Evolutionary conservation across 2,888 invertebrate genomes (phyloP).

Genomic region (Tipula lateralis): DNA sequence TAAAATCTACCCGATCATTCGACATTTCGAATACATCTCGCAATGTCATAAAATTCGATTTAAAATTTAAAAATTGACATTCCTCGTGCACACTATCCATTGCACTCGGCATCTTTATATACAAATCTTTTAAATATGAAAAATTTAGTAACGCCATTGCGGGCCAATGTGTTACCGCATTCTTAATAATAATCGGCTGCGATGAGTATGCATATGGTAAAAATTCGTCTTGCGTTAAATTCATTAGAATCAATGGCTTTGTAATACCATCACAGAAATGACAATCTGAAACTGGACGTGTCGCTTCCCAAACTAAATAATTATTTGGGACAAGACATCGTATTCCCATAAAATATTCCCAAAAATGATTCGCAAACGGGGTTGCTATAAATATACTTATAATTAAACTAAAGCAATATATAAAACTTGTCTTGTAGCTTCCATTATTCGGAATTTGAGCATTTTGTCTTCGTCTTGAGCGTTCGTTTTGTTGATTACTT

Average conservation of each 20-base stretch:
- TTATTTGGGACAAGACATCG: constrained; percentile 79
- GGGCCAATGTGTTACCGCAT: constrained; percentile 70
- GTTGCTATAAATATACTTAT: constrained; percentile 41
- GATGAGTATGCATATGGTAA: constrained; percentile 70
- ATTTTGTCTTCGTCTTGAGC: not conserved
- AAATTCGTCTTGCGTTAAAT: constrained; percentile 66
- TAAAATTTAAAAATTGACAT: constrained; percentile 83
- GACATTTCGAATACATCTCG: constrained; percentile 75
- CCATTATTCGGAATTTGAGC: not conserved
- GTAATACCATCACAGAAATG: constrained; percentile 66
- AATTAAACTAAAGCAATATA: constrained; percentile 26
- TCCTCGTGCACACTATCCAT: constrained; percentile 71
- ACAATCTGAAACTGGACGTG: constrained; percentile 77
- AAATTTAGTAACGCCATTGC: constrained; percentile 64
- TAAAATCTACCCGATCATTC: constrained; percentile 57
- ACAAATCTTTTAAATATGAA: constrained; percentile 64
- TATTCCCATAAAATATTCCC: constrained; percentile 52
- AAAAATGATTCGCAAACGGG: constrained; percentile 45
- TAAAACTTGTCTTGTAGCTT: constrained; percentile 29
- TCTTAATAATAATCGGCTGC: constrained; percentile 72
- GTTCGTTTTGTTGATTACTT: constrained; percentile 12
- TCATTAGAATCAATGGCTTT: constrained; percentile 62
- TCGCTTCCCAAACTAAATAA: constrained; percentile 81
- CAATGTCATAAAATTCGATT: constrained; percentile 71
- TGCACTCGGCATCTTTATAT: constrained; percentile 62